Percentiles rank a stretch among this genome's conserved stretches.
phyloP scores from a whole-genome alignment of 2,888 invertebrate genomes.

The Oscheius sp. region DNA sequence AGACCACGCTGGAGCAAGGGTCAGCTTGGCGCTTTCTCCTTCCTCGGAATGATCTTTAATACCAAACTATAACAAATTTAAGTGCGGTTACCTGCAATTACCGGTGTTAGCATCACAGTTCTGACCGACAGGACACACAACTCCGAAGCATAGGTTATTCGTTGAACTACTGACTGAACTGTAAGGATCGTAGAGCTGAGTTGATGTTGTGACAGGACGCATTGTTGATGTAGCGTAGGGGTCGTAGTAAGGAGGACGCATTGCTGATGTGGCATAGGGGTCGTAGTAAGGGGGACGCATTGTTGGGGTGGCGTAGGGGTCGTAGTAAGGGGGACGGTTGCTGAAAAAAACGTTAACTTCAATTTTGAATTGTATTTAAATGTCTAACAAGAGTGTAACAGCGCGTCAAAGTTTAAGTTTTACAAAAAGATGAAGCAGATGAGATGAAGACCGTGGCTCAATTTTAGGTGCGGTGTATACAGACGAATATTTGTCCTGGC shows the following conservation, averaged over 20 bases:
- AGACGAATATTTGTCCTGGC: too few relatives aligned
- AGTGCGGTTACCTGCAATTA: slow-evolving; percentile 6
- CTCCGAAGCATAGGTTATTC: slow-evolving; percentile 12
- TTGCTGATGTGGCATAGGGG: neutral
- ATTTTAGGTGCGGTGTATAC: too few relatives aligned
- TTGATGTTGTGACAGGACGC: neutral
- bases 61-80: too few relatives aligned
- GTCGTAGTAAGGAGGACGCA: neutral
- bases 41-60: neutral
- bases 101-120: slow-evolving; percentile 30
- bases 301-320: neutral
- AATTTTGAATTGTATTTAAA: neutral
- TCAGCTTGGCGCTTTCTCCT: slow-evolving; percentile 13
- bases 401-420: too few relatives aligned
- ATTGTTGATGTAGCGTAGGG: slow-evolving; percentile 3
- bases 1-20: neutral
- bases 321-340: neutral
- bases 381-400: neutral
- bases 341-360: neutral
- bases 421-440: too few relatives aligned
- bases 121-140: slow-evolving; percentile 4
- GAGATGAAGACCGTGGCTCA: too few relatives aligned
- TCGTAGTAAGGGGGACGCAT: neutral
- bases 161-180: neutral
- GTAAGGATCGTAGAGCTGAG: slow-evolving; percentile 30